phyloP scores from a whole-genome alignment of 2,113 vertebrate genomes.

The Sebastes fasciatus region DNA sequence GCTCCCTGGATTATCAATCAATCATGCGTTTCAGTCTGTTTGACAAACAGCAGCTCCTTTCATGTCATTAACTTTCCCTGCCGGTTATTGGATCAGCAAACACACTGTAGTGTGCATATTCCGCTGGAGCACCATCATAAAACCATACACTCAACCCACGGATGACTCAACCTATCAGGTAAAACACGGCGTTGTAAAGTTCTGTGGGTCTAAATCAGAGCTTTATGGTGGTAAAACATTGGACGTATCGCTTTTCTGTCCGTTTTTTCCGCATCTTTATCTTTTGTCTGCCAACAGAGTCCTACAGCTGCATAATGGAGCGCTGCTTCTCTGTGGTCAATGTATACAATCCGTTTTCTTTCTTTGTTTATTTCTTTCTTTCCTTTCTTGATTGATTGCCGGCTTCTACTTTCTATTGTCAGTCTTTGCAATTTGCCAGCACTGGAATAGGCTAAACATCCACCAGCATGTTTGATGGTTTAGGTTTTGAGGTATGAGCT shows the following conservation, averaged over 20 bases:
- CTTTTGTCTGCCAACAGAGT: conserved; percentile 39
- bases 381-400: background rate
- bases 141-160: conserved; percentile 54
- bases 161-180: conserved; percentile 68
- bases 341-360: conserved; percentile 1
- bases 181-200: conserved; percentile 65
- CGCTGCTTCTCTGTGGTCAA: background rate
- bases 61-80: conserved; percentile 78
- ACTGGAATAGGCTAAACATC: background rate
- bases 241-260: conserved; percentile 44
- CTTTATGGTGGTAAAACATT: conserved; percentile 65
- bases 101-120: conserved; percentile 69
- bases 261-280: conserved; percentile 54
- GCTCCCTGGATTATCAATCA: conserved; percentile 70
- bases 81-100: conserved; percentile 80
- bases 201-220: conserved; percentile 59
- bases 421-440: background rate
- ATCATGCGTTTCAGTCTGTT: conserved; percentile 67
- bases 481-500: background rate
- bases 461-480: background rate
- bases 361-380: conserved; percentile 2
- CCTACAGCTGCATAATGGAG: conserved; percentile 35
- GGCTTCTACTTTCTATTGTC: background rate
- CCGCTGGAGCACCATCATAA: conserved; percentile 72
- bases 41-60: conserved; percentile 77